phyloP scores from a whole-genome alignment of 2,113 vertebrate species.

The Casuarius casuarius region DNA sequence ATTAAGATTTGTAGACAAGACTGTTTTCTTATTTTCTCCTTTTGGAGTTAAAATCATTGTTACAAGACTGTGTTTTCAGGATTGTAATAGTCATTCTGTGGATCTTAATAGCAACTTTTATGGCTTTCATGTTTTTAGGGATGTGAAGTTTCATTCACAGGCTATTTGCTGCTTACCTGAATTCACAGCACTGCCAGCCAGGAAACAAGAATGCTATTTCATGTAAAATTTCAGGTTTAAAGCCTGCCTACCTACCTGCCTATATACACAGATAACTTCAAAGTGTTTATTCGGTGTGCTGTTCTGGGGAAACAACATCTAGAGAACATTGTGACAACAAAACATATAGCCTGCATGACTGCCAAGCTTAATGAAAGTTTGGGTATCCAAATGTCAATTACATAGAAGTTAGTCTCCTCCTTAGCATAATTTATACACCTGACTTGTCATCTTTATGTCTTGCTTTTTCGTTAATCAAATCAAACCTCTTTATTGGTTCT shows the following conservation, averaged over 20 bases:
- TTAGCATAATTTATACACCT: background rate
- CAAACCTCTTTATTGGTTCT: background rate
- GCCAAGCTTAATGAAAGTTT: background rate
- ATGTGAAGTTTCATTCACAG: background rate
- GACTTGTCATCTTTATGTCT: background rate
- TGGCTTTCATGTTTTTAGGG: background rate
- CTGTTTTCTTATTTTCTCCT: background rate
- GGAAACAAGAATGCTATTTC: background rate
- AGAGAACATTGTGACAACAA: background rate
- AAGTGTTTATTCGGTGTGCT: background rate
- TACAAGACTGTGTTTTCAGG: background rate
- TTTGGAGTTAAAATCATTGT: background rate
- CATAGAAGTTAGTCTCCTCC: background rate
- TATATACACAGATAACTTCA: background rate
- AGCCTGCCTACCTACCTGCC: background rate
- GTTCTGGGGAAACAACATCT: background rate
- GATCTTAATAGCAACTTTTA: background rate
- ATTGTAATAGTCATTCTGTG: background rate
- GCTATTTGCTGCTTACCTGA: background rate
- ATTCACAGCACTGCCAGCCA: background rate
- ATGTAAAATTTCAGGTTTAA: background rate
- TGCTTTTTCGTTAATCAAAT: background rate
- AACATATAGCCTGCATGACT: background rate
- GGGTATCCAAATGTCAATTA: background rate
- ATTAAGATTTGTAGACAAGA: background rate